Conservation (phyloP, 2,113 vertebrate species). For the Sebastes schlegelii region DNA sequence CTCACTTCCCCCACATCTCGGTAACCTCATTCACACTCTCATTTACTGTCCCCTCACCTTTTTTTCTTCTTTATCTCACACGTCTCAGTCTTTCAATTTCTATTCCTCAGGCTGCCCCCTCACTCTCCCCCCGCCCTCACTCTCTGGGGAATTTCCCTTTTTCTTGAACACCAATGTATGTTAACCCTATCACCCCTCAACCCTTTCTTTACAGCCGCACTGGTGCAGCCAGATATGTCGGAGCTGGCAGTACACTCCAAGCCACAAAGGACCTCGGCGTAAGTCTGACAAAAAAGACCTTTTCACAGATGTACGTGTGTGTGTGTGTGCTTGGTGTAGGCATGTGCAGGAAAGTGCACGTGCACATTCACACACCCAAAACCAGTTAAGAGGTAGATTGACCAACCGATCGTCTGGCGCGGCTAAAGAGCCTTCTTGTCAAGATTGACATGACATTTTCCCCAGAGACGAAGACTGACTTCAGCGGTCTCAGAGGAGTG, state of each 20-base stretch:
- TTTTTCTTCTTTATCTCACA: slow-evolving; percentile 22
- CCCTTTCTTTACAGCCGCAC: neutral
- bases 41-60: slow-evolving; percentile 16
- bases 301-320: neutral
- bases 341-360: slow-evolving; percentile 1
- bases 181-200: neutral
- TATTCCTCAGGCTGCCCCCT: slow-evolving; percentile 4
- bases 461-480: slow-evolving; percentile 32
- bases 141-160: slow-evolving; percentile 7
- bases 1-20: neutral
- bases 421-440: slow-evolving; percentile 9
- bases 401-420: slow-evolving; percentile 7
- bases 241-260: neutral
- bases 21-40: slow-evolving; percentile 21
- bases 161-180: slow-evolving; percentile 1
- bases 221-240: neutral
- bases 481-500: slow-evolving; percentile 31
- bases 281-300: slow-evolving; percentile 14
- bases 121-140: neutral
- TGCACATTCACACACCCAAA: neutral
- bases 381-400: slow-evolving; percentile 25
- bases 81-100: slow-evolving; percentile 21
- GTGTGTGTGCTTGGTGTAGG: neutral
- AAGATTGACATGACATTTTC: slow-evolving; percentile 63
- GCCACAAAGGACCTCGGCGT: slow-evolving; percentile 7